A percentile compares a stretch with the other conserved stretches of the same genome.
phyloP scores from a whole-genome alignment of 2,113 vertebrate species.

The Anolis carolinensis region DNA sequence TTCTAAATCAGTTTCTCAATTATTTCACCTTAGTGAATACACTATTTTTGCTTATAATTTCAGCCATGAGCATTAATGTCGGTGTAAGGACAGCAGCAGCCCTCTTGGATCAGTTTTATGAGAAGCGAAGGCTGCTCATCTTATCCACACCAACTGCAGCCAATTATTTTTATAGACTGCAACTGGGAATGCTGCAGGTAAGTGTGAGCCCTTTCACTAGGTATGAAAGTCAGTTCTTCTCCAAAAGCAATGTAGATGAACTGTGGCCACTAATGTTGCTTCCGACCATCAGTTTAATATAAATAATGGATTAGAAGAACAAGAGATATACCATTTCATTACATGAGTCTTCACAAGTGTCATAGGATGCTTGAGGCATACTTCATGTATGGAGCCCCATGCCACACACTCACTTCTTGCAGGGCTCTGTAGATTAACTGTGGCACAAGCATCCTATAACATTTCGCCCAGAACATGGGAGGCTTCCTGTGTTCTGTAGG shows the following conservation, averaged over 20 bases:
- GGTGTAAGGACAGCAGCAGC: conserved; percentile 89
- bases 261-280: not conserved
- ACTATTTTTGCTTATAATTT: conserved; percentile 55
- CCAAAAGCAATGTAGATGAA: not conserved
- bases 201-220: conserved; percentile 1
- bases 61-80: conserved; percentile 96
- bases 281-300: not conserved
- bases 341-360: too few relatives aligned
- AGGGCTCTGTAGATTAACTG: too few relatives aligned
- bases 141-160: conserved; percentile 94
- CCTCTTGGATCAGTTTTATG: conserved; percentile 97
- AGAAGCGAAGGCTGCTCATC: conserved; percentile 93
- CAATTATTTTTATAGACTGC: conserved; percentile 94
- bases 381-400: too few relatives aligned
- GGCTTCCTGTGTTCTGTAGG: too few relatives aligned
- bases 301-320: not conserved
- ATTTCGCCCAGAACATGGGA: too few relatives aligned
- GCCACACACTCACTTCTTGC: too few relatives aligned
- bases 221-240: not conserved
- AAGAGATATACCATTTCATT: not conserved
- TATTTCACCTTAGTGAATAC: too few relatives aligned
- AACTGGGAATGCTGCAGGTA: conserved; percentile 95
- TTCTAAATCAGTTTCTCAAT: too few relatives aligned
- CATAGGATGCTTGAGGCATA: too few relatives aligned
- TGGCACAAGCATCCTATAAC: too few relatives aligned